phyloP scores from a whole-genome alignment of 2,797 vertebrate species.

The Triplophysa bombifrons region DNA sequence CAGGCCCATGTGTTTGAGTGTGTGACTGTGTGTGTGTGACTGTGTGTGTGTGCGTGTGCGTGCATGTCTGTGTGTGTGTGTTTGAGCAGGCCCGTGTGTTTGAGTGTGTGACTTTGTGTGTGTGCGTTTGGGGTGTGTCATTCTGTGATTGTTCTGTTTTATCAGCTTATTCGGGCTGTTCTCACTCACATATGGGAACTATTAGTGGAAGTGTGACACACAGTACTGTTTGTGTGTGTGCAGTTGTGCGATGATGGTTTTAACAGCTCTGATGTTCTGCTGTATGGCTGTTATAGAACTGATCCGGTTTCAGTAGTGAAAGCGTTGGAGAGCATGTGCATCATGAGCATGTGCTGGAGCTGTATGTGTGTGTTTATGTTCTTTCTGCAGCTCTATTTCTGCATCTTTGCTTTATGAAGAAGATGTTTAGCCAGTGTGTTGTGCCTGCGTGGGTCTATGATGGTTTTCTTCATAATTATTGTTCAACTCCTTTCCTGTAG shows the following conservation, averaged over 20 bases:
- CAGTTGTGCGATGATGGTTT: slow-evolving; percentile 24
- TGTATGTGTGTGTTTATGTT: neutral
- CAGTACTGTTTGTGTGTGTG: neutral
- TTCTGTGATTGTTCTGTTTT: neutral
- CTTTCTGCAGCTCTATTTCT: neutral
- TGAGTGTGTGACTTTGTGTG: too few relatives aligned
- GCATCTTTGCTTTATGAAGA: neutral
- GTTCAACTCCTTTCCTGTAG: neutral
- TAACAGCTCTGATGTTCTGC: slow-evolving; percentile 24
- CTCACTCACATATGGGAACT: slow-evolving; percentile 18
- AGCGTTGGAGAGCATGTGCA: neutral
- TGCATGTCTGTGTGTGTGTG: neutral
- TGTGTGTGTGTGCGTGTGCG: too few relatives aligned
- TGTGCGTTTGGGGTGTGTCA: neutral
- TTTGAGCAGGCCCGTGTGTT: neutral
- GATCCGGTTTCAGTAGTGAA: slow-evolving; percentile 5
- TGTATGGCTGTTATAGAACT: neutral
- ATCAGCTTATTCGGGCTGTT: neutral
- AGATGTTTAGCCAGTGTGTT: neutral
- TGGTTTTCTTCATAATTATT: neutral
- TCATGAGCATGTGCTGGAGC: neutral
- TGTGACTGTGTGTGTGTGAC: too few relatives aligned
- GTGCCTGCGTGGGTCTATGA: neutral
- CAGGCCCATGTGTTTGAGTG: too few relatives aligned
- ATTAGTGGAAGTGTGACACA: slow-evolving; percentile 8